phyloP scores from a whole-genome alignment of 2,113 vertebrate genomes.

The Perca fluviatilis region DNA sequence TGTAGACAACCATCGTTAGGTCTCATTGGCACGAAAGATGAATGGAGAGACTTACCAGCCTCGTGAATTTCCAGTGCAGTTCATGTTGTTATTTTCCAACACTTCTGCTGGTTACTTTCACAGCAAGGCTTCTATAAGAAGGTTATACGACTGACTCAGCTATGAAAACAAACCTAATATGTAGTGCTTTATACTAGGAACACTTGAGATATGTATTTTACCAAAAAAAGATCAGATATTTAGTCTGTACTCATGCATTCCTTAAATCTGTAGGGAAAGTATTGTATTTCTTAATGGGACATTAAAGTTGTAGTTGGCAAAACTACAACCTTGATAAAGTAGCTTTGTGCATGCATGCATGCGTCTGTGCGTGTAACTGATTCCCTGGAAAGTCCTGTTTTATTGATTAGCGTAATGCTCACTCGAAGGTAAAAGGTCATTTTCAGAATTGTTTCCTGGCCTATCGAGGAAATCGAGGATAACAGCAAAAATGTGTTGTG shows the following conservation, averaged over 20 bases:
- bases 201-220: background rate
- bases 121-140: constrained; percentile 6
- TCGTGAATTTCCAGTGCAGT: constrained; percentile 47
- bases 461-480: background rate
- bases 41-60: constrained; percentile 45
- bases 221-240: background rate
- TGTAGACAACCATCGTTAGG: constrained; percentile 20
- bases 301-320: background rate
- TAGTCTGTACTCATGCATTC: background rate
- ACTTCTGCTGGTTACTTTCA: constrained; percentile 16
- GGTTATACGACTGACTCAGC: background rate
- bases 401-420: constrained; percentile 45
- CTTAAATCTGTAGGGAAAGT: background rate
- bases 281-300: background rate
- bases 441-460: constrained; percentile 24
- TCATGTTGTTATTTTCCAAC: constrained; percentile 52
- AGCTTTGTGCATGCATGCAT: background rate
- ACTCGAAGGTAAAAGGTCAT: constrained; percentile 51
- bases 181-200: background rate
- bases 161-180: constrained; percentile 12
- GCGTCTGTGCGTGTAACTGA: constrained; percentile 2
- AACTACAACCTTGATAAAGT: background rate
- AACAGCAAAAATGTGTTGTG: background rate
- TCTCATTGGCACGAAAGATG: constrained; percentile 28
- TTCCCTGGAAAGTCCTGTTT: constrained; percentile 18